Percentiles rank a stretch among this genome's conserved stretches.
phyloP scores from a whole-genome alignment of 64 coral and sea anemone species.

The Catalaphyllia jardinei region DNA sequence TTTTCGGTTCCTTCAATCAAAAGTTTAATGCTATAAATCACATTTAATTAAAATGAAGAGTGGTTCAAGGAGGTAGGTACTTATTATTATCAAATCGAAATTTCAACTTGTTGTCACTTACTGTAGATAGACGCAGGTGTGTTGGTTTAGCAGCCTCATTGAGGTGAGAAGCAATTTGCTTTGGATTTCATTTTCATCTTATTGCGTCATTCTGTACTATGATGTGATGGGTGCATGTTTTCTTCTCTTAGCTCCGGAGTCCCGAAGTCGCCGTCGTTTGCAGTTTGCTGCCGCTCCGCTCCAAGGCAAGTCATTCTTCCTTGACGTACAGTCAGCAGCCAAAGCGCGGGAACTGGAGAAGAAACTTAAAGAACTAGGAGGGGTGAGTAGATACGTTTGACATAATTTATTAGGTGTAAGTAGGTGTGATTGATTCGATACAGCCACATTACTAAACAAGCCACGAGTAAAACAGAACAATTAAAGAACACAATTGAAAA shows the following conservation, averaged over 20 bases:
- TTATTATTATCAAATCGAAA: no score
- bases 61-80: no score
- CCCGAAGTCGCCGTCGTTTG: neutral
- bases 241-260: neutral
- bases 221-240: neutral
- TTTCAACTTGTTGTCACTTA: no score
- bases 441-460: no score
- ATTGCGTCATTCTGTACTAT: neutral
- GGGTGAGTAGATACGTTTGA: constrained; percentile 38
- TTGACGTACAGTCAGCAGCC: constrained; percentile 33
- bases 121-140: no score
- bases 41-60: neutral
- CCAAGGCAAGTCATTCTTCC: constrained; percentile 56
- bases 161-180: neutral
- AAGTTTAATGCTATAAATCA: neutral
- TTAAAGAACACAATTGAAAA: no score
- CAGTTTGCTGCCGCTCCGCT: constrained; percentile 26
- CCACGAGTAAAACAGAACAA: no score
- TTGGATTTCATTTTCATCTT: neutral
- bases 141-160: no score
- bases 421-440: neutral
- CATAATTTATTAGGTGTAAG: neutral
- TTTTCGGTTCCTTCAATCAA: neutral
- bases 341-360: constrained; percentile 59
- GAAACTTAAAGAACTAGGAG: constrained; percentile 61